A percentile compares a stretch with the other conserved stretches of the same genome.
Evolutionary conservation across 2,888 invertebrate species (phyloP).

Genomic region (Stenchaetothrips biformis): DNA sequence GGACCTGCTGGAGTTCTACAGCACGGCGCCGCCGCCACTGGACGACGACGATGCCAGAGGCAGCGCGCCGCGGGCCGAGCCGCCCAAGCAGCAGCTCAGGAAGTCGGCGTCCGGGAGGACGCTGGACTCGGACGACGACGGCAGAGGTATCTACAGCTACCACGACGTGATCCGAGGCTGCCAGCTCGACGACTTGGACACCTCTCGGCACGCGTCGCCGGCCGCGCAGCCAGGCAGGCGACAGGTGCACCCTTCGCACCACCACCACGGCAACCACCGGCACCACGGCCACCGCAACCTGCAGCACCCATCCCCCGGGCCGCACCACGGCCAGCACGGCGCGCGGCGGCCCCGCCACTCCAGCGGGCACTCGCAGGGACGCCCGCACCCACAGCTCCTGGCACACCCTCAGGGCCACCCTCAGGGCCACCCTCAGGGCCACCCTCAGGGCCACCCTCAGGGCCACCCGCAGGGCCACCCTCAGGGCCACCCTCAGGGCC

Average conservation of each 20-base stretch:
- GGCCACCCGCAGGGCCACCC: no score
- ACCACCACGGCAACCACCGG: neutral
- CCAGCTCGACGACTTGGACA: neutral
- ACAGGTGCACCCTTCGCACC: neutral
- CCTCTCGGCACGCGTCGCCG: neutral
- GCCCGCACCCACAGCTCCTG: no score
- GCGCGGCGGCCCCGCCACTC: no score
- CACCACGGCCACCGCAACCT: no score
- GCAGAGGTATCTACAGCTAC: conserved; percentile 24
- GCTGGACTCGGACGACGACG: conserved; percentile 1
- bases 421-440: no score
- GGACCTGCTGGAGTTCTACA: conserved; percentile 39
- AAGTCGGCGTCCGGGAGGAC: conserved; percentile 2
- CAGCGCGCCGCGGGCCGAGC: neutral
- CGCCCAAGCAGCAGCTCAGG: neutral
- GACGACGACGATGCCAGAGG: no score
- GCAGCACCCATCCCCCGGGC: no score
- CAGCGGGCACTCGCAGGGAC: no score
- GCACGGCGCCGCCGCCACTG: neutral
- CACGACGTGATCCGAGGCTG: conserved; percentile 6
- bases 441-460: no score
- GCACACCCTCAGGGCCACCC: no score
- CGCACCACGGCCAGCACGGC: neutral
- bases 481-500: no score
- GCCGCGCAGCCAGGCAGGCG: neutral